These are phyloP conservation scores for Druon quercuslanigerum DNA, from an alignment of 1,140 invertebrate genomes.

Conservation along the genomic window DNA sequence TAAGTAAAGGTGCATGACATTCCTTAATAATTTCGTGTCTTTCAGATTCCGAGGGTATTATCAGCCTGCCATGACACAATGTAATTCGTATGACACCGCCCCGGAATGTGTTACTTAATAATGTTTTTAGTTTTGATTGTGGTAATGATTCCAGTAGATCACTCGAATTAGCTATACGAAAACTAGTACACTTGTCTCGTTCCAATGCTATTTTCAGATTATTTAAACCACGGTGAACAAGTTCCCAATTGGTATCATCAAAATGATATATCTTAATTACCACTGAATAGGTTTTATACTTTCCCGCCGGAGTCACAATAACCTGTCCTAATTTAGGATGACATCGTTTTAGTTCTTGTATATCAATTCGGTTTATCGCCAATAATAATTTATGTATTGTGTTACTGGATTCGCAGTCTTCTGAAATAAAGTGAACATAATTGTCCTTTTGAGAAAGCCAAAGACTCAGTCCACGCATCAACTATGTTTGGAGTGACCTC, in stretches of 20 bases:
- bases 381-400: neutral
- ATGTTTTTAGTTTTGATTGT: neutral
- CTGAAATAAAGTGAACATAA: neutral
- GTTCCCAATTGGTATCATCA: too few relatives aligned
- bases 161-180: neutral
- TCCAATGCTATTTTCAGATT: too few relatives aligned
- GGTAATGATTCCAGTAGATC: neutral
- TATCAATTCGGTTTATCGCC: neutral
- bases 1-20: slow-evolving; percentile 36
- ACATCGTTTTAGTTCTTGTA: neutral
- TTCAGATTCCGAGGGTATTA: neutral
- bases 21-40: too few relatives aligned
- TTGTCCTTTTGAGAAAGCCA: neutral
- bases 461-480: neutral
- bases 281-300: too few relatives aligned
- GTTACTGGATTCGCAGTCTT: neutral
- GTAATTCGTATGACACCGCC: neutral
- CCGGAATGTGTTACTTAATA: neutral
- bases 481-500: neutral
- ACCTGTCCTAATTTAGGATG: neutral
- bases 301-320: too few relatives aligned
- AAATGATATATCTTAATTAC: too few relatives aligned
- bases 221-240: too few relatives aligned
- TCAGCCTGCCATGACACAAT: neutral
- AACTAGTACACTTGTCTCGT: neutral